Evolutionary conservation across 2,888 invertebrate species (phyloP).

Genomic region (Drosophila putrida): DNA sequence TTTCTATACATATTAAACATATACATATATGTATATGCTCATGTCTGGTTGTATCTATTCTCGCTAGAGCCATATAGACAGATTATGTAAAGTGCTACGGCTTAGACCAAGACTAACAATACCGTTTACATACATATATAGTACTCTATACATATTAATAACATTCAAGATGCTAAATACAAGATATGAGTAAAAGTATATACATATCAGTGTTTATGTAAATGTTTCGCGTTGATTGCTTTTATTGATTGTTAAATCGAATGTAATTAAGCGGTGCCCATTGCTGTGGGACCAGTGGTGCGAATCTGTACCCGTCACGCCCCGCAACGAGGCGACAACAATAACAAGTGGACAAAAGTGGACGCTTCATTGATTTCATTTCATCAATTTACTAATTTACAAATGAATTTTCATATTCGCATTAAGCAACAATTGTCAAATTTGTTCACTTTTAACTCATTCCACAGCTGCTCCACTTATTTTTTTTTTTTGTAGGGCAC

Average conservation of each 20-base stretch:
- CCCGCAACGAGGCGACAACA: slow-evolving; percentile 31
- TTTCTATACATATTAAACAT: slow-evolving; percentile 38
- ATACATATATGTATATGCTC: neutral
- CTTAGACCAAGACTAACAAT: slow-evolving; percentile 51
- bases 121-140: slow-evolving; percentile 46
- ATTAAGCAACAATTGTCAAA: slow-evolving; percentile 52
- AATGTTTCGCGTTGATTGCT: slow-evolving; percentile 69
- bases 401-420: slow-evolving; percentile 42
- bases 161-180: slow-evolving; percentile 37
- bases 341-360: slow-evolving; percentile 18
- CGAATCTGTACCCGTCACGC: slow-evolving; percentile 64
- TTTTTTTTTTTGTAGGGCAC: slow-evolving; percentile 42
- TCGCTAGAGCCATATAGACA: slow-evolving; percentile 14
- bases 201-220: slow-evolving; percentile 28
- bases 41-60: neutral
- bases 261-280: slow-evolving; percentile 69
- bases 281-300: slow-evolving; percentile 62
- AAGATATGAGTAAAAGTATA: slow-evolving; percentile 57
- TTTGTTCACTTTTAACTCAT: slow-evolving; percentile 36
- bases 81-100: slow-evolving; percentile 72
- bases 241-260: slow-evolving; percentile 81
- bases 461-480: slow-evolving; percentile 18
- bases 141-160: slow-evolving; percentile 44
- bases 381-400: slow-evolving; percentile 47
- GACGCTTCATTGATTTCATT: slow-evolving; percentile 69